These are phyloP conservation scores for Pachyramphus minor DNA, from an alignment of 2,113 vertebrate species.

Conservation along the genomic window DNA sequence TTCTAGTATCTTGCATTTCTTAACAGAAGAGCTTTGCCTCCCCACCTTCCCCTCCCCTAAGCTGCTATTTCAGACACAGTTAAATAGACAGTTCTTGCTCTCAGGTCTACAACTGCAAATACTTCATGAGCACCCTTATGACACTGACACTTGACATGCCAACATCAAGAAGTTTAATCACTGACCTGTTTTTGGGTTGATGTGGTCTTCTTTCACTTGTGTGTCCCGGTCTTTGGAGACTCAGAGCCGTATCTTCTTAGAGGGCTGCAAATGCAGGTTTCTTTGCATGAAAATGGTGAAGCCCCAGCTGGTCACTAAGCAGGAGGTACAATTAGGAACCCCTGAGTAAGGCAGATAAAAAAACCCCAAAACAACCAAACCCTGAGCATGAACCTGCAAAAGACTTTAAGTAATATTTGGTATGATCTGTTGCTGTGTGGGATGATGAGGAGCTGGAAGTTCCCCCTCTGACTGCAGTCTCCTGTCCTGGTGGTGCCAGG, in stretches of 20 bases:
- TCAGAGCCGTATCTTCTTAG: background rate
- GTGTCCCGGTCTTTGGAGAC: background rate
- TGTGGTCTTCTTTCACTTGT: background rate
- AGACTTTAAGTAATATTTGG: background rate
- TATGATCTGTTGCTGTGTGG: background rate
- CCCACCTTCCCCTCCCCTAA: background rate
- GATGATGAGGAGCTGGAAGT: background rate
- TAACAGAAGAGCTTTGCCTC: background rate
- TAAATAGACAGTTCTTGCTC: background rate
- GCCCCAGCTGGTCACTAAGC: background rate
- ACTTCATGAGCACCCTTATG: background rate
- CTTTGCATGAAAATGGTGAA: background rate
- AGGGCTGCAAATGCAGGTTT: background rate
- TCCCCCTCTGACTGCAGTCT: background rate
- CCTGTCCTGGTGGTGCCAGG: background rate
- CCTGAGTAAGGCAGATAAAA: background rate
- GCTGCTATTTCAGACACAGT: background rate
- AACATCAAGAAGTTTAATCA: background rate
- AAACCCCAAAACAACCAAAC: background rate
- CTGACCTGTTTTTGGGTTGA: background rate
- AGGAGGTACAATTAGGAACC: background rate
- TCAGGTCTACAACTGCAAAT: background rate
- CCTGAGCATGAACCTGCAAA: background rate
- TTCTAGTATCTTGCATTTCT: background rate
- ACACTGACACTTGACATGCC: background rate